These are phyloP conservation scores for Leuctra nigra DNA, from an alignment of 2,888 invertebrate species.

Conservation along the genomic window DNA sequence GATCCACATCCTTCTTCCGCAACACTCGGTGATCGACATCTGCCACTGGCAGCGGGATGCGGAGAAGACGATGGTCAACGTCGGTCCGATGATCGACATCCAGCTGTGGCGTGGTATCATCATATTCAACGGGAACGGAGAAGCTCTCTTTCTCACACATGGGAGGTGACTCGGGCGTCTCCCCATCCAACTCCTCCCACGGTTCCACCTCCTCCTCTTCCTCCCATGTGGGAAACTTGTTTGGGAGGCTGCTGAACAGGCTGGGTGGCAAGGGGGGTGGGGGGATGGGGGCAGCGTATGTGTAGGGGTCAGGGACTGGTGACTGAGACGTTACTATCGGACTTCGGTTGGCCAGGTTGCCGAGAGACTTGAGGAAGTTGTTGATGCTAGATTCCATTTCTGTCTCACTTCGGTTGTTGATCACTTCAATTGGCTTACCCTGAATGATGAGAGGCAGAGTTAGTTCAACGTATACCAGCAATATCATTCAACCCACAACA, in stretches of 20 bases:
- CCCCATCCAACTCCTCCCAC: constrained; percentile 37
- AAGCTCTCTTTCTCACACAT: constrained; percentile 55
- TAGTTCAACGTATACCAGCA: no score
- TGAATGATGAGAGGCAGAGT: no score
- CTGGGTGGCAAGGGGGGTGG: constrained; percentile 30
- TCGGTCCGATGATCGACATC: constrained; percentile 55
- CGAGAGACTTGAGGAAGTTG: constrained; percentile 50
- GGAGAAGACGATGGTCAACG: background rate
- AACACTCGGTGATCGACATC: constrained; percentile 29
- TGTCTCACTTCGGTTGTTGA: constrained; percentile 44
- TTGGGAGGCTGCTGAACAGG: constrained; percentile 35
- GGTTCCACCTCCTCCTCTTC: constrained; percentile 34
- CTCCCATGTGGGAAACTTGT: constrained; percentile 44
- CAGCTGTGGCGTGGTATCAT: constrained; percentile 45
- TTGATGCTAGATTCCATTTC: constrained; percentile 50
- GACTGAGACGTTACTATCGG: constrained; percentile 33
- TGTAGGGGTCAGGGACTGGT: constrained; percentile 30
- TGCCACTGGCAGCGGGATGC: constrained; percentile 7
- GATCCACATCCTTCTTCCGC: constrained; percentile 29
- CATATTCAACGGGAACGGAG: constrained; percentile 53
- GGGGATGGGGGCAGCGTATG: constrained; percentile 11
- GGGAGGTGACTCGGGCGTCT: constrained; percentile 61
- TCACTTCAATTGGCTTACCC: constrained; percentile 52
- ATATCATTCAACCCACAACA: no score
- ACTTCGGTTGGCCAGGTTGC: constrained; percentile 36